These are phyloP conservation scores for Otolemur crassicaudatus DNA, from an alignment of 2,797 vertebrate genomes.

Conservation along the genomic window DNA sequence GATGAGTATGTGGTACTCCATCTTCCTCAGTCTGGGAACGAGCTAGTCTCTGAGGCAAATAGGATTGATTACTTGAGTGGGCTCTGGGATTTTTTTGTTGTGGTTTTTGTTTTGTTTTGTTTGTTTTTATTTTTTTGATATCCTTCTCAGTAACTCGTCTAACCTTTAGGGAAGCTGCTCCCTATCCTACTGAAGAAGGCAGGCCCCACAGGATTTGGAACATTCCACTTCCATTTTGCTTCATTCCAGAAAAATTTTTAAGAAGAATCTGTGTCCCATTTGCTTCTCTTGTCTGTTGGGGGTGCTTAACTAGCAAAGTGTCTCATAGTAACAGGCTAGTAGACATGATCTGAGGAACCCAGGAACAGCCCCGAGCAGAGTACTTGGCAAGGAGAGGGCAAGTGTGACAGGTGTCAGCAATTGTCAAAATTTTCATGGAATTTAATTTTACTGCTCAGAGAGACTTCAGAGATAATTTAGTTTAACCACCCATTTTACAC, in stretches of 20 bases:
- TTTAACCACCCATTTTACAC: not conserved
- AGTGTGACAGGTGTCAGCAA: not conserved
- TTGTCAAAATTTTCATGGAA: not conserved
- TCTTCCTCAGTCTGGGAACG: not conserved
- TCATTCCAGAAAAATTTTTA: not conserved
- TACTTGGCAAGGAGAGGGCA: not conserved
- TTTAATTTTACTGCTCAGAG: not conserved
- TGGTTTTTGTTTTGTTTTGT: not conserved
- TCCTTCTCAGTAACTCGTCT: not conserved
- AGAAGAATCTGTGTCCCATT: not conserved
- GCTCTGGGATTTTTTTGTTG: not conserved
- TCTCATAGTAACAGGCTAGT: not conserved
- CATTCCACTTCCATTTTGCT: conserved; percentile 6
- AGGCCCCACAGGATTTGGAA: not conserved
- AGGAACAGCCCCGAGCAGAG: not conserved
- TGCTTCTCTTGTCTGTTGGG: not conserved
- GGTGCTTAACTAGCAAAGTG: not conserved
- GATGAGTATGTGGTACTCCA: not conserved
- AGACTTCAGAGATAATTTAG: not conserved
- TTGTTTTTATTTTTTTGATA: not conserved
- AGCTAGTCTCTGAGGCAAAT: not conserved
- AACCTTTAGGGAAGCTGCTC: not conserved
- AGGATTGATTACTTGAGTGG: not conserved
- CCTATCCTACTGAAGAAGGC: not conserved
- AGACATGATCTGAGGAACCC: not conserved